These are phyloP conservation scores for Melikaiella ostensackeni DNA, from an alignment of 2,888 invertebrate species.

Conservation along the genomic window DNA sequence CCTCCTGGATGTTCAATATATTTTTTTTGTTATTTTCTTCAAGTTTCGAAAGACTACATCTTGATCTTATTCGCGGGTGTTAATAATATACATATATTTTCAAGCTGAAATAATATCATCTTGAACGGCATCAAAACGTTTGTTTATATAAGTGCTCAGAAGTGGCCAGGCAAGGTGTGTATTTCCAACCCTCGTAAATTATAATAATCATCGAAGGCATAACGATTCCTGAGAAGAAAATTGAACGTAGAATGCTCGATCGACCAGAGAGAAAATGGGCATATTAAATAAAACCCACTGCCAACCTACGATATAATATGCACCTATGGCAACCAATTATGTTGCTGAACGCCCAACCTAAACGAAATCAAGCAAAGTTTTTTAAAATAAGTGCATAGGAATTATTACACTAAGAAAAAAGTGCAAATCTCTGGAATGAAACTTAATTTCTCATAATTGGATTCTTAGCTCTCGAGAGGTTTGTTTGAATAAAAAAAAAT, in stretches of 20 bases:
- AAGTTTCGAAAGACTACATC: neutral
- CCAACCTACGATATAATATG: neutral
- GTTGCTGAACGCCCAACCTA: neutral
- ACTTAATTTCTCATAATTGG: neutral
- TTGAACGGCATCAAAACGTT: neutral
- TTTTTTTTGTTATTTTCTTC: too few relatives aligned
- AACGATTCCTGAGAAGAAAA: conserved; percentile 3
- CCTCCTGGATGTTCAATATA: too few relatives aligned
- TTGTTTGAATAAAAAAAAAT: neutral
- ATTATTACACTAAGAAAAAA: neutral
- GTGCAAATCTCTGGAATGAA: neutral
- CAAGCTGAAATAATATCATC: neutral
- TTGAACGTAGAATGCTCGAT: neutral
- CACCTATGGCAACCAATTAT: neutral
- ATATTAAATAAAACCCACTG: conserved; percentile 30
- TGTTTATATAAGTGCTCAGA: neutral
- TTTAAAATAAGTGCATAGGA: neutral
- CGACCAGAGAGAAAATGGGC: conserved; percentile 8
- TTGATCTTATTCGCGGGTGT: neutral
- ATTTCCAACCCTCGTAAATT: neutral
- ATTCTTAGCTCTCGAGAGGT: neutral
- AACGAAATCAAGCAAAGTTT: neutral
- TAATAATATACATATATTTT: neutral
- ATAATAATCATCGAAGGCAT: conserved; percentile 12
- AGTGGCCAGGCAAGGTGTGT: neutral